phyloP scores from a whole-genome alignment of 2,888 invertebrate genomes.

The Tryphoninae sp. region DNA sequence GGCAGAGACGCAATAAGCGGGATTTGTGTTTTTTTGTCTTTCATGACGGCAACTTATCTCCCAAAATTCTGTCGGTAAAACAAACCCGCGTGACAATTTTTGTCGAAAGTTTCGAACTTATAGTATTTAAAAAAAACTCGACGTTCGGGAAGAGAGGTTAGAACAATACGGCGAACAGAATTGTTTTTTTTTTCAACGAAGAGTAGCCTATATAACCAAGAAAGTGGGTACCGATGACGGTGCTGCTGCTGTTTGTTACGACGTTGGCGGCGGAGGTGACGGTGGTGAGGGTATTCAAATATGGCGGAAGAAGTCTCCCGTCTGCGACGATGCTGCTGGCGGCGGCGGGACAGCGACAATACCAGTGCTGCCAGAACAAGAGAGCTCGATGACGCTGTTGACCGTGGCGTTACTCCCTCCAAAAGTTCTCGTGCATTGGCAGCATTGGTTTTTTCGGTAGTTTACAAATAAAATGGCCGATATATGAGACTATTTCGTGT shows the following conservation, averaged over 20 bases:
- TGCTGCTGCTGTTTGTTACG: slow-evolving; percentile 31
- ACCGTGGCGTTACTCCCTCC: slow-evolving; percentile 74
- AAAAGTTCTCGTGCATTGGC: slow-evolving; percentile 78
- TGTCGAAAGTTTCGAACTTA: neutral
- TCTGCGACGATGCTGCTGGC: slow-evolving; percentile 52
- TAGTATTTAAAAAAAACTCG: slow-evolving; percentile 1
- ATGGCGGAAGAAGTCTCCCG: slow-evolving; percentile 71
- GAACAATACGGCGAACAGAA: slow-evolving; percentile 19
- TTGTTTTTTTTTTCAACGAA: no score
- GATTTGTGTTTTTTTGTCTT: slow-evolving; percentile 30
- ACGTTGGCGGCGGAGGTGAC: slow-evolving; percentile 13
- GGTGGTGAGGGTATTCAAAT: slow-evolving; percentile 66
- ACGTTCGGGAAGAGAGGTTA: slow-evolving; percentile 17
- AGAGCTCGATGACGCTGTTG: slow-evolving; percentile 63
- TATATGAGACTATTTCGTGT: slow-evolving; percentile 80
- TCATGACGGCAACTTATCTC: neutral
- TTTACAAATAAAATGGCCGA: slow-evolving; percentile 82
- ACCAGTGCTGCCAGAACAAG: slow-evolving; percentile 77
- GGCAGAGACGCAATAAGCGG: slow-evolving; percentile 48
- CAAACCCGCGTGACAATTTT: neutral
- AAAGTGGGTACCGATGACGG: slow-evolving; percentile 43
- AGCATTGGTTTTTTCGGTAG: slow-evolving; percentile 79
- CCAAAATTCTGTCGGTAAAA: slow-evolving; percentile 15
- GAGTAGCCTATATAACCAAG: slow-evolving; percentile 25
- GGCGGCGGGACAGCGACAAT: slow-evolving; percentile 25